Percentiles rank a stretch among this genome's conserved stretches.
Evolutionary conservation across 2,797 vertebrate species (phyloP).

Genomic region (Iguana delicatissima): DNA sequence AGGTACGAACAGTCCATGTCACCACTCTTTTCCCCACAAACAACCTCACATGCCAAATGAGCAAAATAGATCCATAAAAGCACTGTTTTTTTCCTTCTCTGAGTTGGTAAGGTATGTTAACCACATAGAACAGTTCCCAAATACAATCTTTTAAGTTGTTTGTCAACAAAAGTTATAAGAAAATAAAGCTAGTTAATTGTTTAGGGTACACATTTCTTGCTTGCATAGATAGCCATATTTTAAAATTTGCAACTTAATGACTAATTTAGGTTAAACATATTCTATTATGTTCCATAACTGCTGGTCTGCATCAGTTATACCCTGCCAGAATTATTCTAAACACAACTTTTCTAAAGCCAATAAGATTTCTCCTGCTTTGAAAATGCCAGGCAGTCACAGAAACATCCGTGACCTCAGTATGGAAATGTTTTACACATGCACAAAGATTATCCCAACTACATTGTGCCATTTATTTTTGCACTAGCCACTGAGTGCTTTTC

Average conservation of each 20-base stretch:
- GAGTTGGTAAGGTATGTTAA: not conserved
- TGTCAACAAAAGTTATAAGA: not conserved
- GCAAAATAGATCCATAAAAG: not conserved
- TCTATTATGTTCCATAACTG: not conserved
- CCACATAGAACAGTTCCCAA: not conserved
- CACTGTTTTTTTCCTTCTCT: not conserved
- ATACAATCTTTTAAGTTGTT: not conserved
- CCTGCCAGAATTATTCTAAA: not conserved
- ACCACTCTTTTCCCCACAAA: not conserved
- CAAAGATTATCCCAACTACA: not conserved
- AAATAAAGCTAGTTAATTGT: not conserved
- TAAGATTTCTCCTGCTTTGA: not conserved
- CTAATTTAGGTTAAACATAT: not conserved
- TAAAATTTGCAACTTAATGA: not conserved
- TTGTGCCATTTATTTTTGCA: not conserved
- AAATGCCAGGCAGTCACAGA: not conserved
- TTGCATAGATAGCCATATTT: not conserved
- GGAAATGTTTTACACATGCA: no score
- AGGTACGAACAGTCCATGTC: not conserved
- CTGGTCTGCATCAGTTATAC: not conserved
- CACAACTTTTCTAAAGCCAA: not conserved
- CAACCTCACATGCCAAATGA: not conserved
- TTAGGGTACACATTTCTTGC: not conserved
- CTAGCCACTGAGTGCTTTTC: not conserved
- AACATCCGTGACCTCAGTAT: no score